A percentile compares a stretch with the other conserved stretches of the same genome.
Conservation (phyloP, 1,140 invertebrate species). For the Andricus grossulariae region DNA sequence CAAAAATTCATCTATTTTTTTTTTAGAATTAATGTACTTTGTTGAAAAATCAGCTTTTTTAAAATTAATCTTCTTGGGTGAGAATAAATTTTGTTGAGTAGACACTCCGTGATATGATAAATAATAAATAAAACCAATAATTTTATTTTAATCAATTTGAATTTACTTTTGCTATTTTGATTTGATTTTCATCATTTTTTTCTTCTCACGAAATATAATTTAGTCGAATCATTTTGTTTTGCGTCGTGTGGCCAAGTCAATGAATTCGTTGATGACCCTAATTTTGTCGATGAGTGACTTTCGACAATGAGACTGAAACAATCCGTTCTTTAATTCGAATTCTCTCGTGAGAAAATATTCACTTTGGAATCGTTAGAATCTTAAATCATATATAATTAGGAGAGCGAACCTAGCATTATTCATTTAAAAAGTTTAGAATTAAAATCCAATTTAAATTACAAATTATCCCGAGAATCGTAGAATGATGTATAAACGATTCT, state of each 20-base stretch:
- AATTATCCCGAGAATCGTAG: background rate
- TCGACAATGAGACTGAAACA: background rate
- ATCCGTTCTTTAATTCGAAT: background rate
- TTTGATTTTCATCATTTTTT: background rate
- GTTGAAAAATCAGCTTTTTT: too few relatives aligned
- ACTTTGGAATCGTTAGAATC: background rate
- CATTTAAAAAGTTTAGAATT: background rate
- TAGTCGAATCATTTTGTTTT: background rate
- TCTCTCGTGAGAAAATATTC: background rate
- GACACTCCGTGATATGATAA: too few relatives aligned
- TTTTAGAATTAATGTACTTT: too few relatives aligned
- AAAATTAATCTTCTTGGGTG: too few relatives aligned
- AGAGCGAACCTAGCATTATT: background rate
- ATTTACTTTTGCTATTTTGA: too few relatives aligned
- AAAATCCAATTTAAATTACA: slow-evolving; percentile 16
- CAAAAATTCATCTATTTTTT: too few relatives aligned
- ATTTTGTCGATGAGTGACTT: background rate
- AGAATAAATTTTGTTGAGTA: too few relatives aligned
- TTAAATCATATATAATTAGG: background rate
- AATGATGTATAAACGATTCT: background rate
- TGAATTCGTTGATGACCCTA: slow-evolving; percentile 23
- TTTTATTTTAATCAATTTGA: too few relatives aligned
- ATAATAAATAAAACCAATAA: too few relatives aligned
- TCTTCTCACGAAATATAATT: background rate
- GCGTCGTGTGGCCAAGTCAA: background rate